phyloP scores from a whole-genome alignment of 2,113 vertebrate species.

The Alexandromys fortis region DNA sequence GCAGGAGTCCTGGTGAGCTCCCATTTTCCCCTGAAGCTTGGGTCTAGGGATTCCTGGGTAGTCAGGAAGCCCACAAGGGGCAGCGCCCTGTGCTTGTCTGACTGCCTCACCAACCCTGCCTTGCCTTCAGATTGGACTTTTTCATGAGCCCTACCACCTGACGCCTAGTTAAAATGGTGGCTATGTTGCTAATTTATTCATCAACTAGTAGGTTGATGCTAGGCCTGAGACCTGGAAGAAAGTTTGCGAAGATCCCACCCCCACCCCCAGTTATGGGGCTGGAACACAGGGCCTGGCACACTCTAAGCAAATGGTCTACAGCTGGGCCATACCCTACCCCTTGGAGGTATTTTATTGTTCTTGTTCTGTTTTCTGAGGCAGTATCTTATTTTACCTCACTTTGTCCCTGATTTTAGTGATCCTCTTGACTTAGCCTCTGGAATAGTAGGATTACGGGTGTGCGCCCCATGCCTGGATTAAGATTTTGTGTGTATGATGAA shows the following conservation, averaged over 20 bases:
- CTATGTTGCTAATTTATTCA: not conserved
- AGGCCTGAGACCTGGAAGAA: not conserved
- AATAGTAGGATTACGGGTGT: not conserved
- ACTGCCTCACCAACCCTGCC: not conserved
- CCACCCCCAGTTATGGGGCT: not conserved
- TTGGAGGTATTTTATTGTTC: not conserved
- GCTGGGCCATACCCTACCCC: not conserved
- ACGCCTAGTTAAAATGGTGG: not conserved
- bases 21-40: not conserved
- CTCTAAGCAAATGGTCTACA: not conserved
- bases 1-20: not conserved
- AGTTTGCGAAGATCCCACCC: not conserved
- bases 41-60: not conserved
- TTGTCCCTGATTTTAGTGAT: not conserved
- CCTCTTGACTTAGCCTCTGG: not conserved
- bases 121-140: fast-evolving
- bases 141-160: not conserved
- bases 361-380: not conserved
- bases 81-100: not conserved
- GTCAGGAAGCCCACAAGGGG: not conserved
- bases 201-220: not conserved
- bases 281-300: not conserved
- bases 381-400: not conserved
- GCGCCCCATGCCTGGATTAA: not conserved
- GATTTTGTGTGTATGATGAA: not conserved